Evolutionary conservation across 2,113 vertebrate species (phyloP), one percentile per base, ranked within the genome.

Genomic region (Arothron firmamentum): DNA sequence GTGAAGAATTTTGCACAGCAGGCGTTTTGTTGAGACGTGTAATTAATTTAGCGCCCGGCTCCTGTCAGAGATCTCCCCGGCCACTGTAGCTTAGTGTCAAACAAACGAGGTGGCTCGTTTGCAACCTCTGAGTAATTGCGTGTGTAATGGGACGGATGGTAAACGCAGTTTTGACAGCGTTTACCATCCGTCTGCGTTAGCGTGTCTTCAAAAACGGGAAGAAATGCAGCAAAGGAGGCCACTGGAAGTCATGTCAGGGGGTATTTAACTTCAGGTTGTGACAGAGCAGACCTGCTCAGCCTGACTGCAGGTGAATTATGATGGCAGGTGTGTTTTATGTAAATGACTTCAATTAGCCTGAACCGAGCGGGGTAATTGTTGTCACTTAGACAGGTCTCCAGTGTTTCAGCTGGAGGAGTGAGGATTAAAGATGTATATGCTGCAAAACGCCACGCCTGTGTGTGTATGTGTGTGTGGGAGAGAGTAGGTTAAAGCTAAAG

Each of bases 361-460:
- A 90, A 89, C 79, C 70, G 71, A 86, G 83, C 62, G 3, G 79
- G 83, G 82, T 89, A 88, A 90, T 88, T 88, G 84, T 86, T 79
- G 80, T 81, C 87, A 86, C 63, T 78, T 77, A 78, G 68, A 77
- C 71, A 65, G 70, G 70, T 78, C 77, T 84, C 81, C 79, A 62
- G 84, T 67, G 79, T 64, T 57, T 59, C 64, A 77, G 70, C 73
- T 72, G 53, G 59, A 73, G 59, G 53, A 72, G 52, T 4, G 17
- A 55, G 73, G 77, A 74, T 69, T 56, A 68, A 67, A 58, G 62
- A 71, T 45, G 52, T 1, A 10, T 46, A 43, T 57, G 20, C 58
- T 17, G 31, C 55, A 56, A 46, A 57, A 31, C 8, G n/a, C 59
- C 10, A 52, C 56, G 62, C 21, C 18, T 18, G 48, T 1, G 50